These are phyloP conservation scores for Pogonocichla stellata DNA, from an alignment of 2,113 vertebrate species.

Conservation along the genomic window DNA sequence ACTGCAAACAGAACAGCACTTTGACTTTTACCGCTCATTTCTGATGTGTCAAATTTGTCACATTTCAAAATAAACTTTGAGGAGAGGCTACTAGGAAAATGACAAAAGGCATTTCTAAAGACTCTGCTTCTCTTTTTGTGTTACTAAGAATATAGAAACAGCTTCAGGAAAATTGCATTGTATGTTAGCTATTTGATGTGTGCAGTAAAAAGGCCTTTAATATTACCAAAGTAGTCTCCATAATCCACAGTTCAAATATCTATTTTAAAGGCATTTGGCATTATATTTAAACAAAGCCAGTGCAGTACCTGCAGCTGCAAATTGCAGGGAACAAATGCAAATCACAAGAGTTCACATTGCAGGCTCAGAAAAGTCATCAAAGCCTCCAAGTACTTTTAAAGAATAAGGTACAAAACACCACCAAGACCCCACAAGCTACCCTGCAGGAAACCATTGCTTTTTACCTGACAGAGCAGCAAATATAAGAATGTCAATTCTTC, in stretches of 20 bases:
- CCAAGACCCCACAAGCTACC: neutral
- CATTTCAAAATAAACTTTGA: neutral
- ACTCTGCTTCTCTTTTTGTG: neutral
- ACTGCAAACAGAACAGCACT: neutral
- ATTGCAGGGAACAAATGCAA: conserved; percentile 60
- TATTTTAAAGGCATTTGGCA: conserved; percentile 27
- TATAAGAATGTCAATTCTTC: neutral
- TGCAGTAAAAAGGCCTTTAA: conserved; percentile 16
- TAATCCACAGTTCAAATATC: conserved; percentile 47
- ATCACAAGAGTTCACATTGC: conserved; percentile 17
- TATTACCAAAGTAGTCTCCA: conserved; percentile 16
- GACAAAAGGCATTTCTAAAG: conserved; percentile 27
- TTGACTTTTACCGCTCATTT: neutral
- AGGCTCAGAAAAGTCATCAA: conserved; percentile 44
- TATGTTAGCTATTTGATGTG: conserved; percentile 6
- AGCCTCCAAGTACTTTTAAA: conserved; percentile 29
- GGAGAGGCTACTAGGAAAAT: neutral
- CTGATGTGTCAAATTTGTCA: neutral
- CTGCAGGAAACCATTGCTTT: conserved; percentile 31
- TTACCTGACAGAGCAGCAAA: neutral
- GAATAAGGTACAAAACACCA: conserved; percentile 19
- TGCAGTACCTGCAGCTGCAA: conserved; percentile 38
- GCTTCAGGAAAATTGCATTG: conserved; percentile 5
- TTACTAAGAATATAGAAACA: neutral
- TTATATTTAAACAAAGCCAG: conserved; percentile 52